Conservation (phyloP, 1,140 invertebrate species). For the Manduca sexta region DNA sequence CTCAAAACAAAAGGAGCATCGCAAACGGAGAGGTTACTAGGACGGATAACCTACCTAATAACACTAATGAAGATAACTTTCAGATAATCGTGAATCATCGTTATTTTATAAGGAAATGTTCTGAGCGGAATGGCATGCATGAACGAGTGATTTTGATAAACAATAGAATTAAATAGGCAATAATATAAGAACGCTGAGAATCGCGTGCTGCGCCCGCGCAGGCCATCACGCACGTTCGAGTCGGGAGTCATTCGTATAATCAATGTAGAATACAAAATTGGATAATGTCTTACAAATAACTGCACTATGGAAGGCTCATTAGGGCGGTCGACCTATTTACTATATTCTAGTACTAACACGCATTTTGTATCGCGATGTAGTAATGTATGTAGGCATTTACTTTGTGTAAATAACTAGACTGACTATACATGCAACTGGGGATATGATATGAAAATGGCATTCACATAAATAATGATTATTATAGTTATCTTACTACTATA, state of each 20-base stretch:
- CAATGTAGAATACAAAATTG: conserved; percentile 49
- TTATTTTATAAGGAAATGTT: conserved; percentile 2
- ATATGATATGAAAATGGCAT: no score
- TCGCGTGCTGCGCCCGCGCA: conserved; percentile 40
- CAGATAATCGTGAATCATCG: conserved; percentile 1
- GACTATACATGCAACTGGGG: no score
- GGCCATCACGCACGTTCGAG: conserved; percentile 38
- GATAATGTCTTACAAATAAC: conserved; percentile 51
- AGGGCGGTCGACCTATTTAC: conserved; percentile 40
- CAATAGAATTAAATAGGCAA: conserved; percentile 11
- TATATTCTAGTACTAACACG: conserved; percentile 14
- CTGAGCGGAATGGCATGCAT: background rate
- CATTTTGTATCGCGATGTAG: background rate
- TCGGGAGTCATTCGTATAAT: conserved; percentile 40
- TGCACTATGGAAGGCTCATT: conserved; percentile 23
- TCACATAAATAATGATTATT: no score
- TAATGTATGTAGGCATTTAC: background rate
- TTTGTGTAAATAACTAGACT: no score
- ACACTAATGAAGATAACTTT: conserved; percentile 15
- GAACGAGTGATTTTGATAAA: conserved; percentile 3
- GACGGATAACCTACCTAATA: conserved; percentile 10
- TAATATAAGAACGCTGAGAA: conserved; percentile 8
- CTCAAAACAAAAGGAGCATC: conserved; percentile 21
- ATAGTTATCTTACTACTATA: no score
- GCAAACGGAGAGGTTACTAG: conserved; percentile 32